A percentile compares a stretch with the other conserved stretches of the same genome.
Evolutionary conservation across 92 coral and sea anemone genomes (phyloP).

Genomic region (Palythoa caribaeorum): DNA sequence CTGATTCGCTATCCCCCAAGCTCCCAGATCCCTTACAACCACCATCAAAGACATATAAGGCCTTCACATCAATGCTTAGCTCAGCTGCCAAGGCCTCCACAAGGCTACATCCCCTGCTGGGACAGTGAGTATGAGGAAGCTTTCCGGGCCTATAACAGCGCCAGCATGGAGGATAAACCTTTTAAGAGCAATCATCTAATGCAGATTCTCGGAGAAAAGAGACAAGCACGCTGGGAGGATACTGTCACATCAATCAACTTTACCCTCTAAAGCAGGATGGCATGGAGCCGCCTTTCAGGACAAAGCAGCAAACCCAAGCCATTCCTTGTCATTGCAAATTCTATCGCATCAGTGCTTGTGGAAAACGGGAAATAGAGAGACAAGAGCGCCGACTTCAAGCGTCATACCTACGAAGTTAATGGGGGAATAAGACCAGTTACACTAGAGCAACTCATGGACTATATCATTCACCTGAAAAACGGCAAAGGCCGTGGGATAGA

Average conservation of each 20-base stretch:
- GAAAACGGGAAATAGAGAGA: constrained; percentile 35
- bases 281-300: constrained; percentile 28
- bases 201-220: constrained; percentile 28
- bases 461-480: constrained; percentile 16
- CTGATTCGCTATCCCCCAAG: constrained; percentile 14
- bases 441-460: constrained; percentile 27
- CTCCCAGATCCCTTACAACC: constrained; percentile 13
- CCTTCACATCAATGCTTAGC: constrained; percentile 47
- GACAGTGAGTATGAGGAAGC: constrained; percentile 42
- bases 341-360: constrained; percentile 39
- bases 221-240: constrained; percentile 41
- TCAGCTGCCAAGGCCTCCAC: constrained; percentile 57
- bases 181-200: constrained; percentile 32
- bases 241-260: constrained; percentile 32
- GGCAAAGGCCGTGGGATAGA: constrained; percentile 53
- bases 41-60: constrained; percentile 3
- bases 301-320: constrained; percentile 42
- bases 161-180: constrained; percentile 21
- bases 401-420: neutral
- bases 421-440: constrained; percentile 10
- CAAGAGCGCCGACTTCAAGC: constrained; percentile 6
- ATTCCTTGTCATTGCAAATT: constrained; percentile 34
- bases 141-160: constrained; percentile 10
- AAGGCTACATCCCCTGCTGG: constrained; percentile 50
- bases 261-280: constrained; percentile 37